phyloP scores from a whole-genome alignment of 2,888 invertebrate species.

The Drosophila atripex region DNA sequence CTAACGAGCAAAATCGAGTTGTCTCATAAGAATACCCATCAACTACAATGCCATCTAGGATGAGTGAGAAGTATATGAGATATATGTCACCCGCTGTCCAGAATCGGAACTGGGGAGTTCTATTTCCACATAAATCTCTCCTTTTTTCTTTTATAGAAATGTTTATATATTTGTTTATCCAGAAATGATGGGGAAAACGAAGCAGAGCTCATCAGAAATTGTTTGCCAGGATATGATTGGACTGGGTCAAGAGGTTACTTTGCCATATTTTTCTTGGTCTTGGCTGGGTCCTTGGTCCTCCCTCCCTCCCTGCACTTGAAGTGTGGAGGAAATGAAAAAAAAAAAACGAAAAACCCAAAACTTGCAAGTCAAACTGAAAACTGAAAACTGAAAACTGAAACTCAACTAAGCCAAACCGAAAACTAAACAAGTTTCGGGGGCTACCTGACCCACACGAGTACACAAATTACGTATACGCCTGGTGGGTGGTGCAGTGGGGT shows the following conservation, averaged over 20 bases:
- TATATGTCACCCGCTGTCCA: conserved; percentile 11
- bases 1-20: conserved; percentile 45
- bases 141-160: neutral
- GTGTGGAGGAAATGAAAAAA: conserved; percentile 38
- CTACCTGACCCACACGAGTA: conserved; percentile 54
- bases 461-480: conserved; percentile 53
- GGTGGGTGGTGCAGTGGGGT: conserved; percentile 9
- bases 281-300: neutral
- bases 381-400: conserved; percentile 44
- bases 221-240: conserved; percentile 54
- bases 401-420: conserved; percentile 56
- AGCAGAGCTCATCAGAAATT: conserved; percentile 34
- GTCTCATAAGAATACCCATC: conserved; percentile 18
- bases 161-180: conserved; percentile 16
- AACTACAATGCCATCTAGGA: neutral
- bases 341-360: conserved; percentile 48
- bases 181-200: conserved; percentile 48
- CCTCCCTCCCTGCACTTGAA: conserved; percentile 56
- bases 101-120: neutral
- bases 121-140: neutral
- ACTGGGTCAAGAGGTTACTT: conserved; percentile 73
- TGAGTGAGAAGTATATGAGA: conserved; percentile 2
- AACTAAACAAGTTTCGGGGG: conserved; percentile 54
- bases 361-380: conserved; percentile 48
- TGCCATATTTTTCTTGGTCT: conserved; percentile 33